phyloP scores from a whole-genome alignment of 2,888 invertebrate genomes.

The Hemicrepidius hirtus region DNA sequence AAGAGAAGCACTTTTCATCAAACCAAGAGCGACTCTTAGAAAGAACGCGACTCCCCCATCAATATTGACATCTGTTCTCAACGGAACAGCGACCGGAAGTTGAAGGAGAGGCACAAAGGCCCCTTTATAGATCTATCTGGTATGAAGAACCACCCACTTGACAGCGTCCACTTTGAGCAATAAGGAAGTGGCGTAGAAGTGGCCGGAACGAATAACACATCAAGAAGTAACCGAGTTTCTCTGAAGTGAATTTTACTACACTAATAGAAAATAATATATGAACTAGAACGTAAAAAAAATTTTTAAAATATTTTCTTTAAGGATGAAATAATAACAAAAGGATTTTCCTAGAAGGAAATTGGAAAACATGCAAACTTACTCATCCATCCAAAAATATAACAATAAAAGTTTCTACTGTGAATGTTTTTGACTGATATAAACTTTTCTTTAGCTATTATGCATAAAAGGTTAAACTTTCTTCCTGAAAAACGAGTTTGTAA shows the following conservation, averaged over 20 bases:
- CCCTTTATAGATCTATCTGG: slow-evolving; percentile 22
- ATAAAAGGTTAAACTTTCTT: no score
- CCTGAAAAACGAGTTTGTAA: no score
- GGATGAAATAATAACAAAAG: no score
- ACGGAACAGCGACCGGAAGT: slow-evolving; percentile 18
- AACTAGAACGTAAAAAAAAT: no score
- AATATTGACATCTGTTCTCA: slow-evolving; percentile 24
- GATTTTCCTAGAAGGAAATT: no score
- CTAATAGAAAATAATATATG: no score
- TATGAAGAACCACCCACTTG: slow-evolving; percentile 27
- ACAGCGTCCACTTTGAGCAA: slow-evolving; percentile 23
- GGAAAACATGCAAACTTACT: no score
- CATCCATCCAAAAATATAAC: no score
- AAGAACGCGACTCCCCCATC: slow-evolving; percentile 15
- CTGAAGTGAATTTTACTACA: background rate
- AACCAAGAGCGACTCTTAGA: slow-evolving; percentile 1
- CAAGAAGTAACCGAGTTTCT: background rate
- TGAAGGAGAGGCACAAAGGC: slow-evolving; percentile 18
- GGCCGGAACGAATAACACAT: slow-evolving; percentile 25
- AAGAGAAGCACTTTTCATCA: slow-evolving; percentile 9
- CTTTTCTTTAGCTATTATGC: no score
- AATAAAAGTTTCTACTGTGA: no score
- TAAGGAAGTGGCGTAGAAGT: slow-evolving; percentile 19
- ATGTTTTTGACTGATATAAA: no score
- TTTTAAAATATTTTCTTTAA: no score